Evolutionary conservation across 2,113 vertebrate species (phyloP).

Genomic region (Pandion haliaetus): DNA sequence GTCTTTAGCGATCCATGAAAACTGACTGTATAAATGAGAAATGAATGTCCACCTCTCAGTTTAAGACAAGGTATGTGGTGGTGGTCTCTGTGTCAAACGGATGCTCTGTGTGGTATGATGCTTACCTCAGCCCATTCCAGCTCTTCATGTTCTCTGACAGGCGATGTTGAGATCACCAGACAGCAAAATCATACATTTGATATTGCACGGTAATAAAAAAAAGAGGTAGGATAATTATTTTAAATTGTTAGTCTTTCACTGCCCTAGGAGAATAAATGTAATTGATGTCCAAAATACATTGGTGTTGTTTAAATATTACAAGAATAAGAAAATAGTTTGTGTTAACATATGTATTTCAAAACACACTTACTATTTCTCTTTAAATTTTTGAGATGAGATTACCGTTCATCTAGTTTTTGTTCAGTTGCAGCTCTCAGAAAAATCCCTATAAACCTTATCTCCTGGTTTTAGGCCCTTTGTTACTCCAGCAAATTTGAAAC

Average conservation of each 20-base stretch:
- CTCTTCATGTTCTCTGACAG: background rate
- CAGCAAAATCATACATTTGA: background rate
- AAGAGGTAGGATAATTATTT: background rate
- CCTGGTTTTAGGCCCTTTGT: background rate
- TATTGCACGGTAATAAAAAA: background rate
- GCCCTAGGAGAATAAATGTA: background rate
- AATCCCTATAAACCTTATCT: background rate
- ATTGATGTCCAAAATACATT: constrained; percentile 1
- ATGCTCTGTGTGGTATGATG: background rate
- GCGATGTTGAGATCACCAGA: background rate
- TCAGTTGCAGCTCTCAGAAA: background rate
- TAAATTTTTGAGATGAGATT: background rate
- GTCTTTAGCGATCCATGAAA: background rate
- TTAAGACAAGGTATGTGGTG: background rate
- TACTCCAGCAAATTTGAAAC: background rate
- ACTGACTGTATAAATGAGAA: background rate
- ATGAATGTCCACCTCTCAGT: background rate
- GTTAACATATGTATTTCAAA: background rate
- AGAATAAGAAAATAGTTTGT: background rate
- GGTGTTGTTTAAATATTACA: background rate
- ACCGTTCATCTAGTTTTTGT: background rate
- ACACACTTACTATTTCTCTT: background rate
- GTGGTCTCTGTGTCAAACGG: background rate
- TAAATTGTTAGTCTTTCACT: background rate
- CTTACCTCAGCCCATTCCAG: background rate